phyloP scores from a whole-genome alignment of 2,888 invertebrate species.

The Caenorhabditis sp. region DNA sequence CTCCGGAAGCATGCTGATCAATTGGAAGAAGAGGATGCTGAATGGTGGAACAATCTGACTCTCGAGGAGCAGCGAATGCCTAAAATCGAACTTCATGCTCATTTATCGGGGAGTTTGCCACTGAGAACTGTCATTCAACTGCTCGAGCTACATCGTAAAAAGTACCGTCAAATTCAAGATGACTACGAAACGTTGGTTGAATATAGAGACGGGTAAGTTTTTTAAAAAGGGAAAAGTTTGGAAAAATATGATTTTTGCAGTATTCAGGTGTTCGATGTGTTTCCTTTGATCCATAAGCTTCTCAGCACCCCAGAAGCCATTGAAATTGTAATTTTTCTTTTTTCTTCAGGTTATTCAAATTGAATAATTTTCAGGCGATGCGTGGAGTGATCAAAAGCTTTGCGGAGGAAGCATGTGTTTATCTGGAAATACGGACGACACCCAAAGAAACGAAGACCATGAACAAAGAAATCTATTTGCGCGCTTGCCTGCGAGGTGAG shows the following conservation, averaged over 20 bases:
- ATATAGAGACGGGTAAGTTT: not conserved
- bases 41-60: not conserved
- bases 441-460: slow-evolving; percentile 56
- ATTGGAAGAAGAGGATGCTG: not conserved
- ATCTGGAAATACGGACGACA: slow-evolving; percentile 67
- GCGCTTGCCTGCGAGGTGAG: not conserved
- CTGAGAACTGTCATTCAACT: slow-evolving; percentile 45
- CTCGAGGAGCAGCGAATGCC: slow-evolving; percentile 8
- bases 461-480: slow-evolving; percentile 26
- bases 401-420: slow-evolving; percentile 52
- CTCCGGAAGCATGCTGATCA: not conserved
- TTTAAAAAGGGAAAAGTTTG: no score
- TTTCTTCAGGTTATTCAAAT: not conserved
- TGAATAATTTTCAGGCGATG: slow-evolving; percentile 49
- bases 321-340: slow-evolving; percentile 14
- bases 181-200: not conserved
- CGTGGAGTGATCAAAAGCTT: slow-evolving; percentile 55
- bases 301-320: slow-evolving; percentile 46
- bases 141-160: not conserved
- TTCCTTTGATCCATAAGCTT: slow-evolving; percentile 58
- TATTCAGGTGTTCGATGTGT: slow-evolving; percentile 48
- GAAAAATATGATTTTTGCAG: slow-evolving; percentile 18
- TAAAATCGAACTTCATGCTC: slow-evolving; percentile 66
- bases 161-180: not conserved
- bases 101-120: slow-evolving; percentile 67